Evolutionary conservation across 2,888 invertebrate species (phyloP), one percentile per base, ranked within the genome.

Genomic region (Ectropis crepuscularia): DNA sequence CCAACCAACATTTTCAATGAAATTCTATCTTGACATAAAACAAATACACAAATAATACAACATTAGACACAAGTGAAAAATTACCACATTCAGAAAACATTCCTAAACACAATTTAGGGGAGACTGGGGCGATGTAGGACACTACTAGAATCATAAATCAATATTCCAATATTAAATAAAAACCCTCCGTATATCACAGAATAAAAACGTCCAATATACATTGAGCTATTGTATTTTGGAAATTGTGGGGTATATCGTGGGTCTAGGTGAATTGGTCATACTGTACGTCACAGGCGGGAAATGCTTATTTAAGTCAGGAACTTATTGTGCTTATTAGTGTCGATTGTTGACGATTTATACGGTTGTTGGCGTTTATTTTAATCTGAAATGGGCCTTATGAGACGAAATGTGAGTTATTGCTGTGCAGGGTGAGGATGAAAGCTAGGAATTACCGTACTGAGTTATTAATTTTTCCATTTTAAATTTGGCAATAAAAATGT

Each of bases 111-210:
- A 78, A 80, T 79, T 80, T 76, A 76, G 80, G 80, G 81, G 79
- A 79, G 76, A 78, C 69, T 70, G 75, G 76, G 73, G 68, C 74
- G 79, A 80, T 78, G 68, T 79, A 77, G 83, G 79, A 78, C 76
- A 74, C 76, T 70, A 77, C 76, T 75, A 75, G 63, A 76, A 77
- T 80, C 74, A 90, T 90, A 90, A 90, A 90, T 90, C 90, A 89
- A 90, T 90, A 88, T 81, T 78, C 78, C 80, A 81, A 87, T 90
- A 90, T 90, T 89, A 88, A 89, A 90, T 90, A 89, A 89, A 88
- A 87, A 81, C 83, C 80, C 78, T 70, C 77, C 83, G 82, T 88
- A 87, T 87, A 88, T 89, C 86, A 82, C 82, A 76, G 79, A 79
- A 60, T 79, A 83, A 83, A 84, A 84, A 82, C 77, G 80, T 71